Percentiles rank a stretch among this genome's conserved stretches.
These are phyloP conservation scores for Drosophila anomelani DNA, from an alignment of 2,888 invertebrate species.

Conservation along the genomic window DNA sequence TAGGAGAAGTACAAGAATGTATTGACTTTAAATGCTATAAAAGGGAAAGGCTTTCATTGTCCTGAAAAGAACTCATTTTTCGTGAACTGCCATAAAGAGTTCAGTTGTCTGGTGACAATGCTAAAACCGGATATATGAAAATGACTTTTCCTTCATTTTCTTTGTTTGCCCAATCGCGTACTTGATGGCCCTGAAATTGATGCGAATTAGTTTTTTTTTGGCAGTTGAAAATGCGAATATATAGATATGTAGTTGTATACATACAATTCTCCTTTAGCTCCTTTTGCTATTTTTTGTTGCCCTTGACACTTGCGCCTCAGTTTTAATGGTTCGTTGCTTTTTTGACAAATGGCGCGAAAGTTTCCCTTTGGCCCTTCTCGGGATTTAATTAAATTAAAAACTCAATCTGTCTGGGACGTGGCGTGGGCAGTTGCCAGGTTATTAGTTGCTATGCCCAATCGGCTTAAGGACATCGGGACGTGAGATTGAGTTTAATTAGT, in stretches of 20 bases:
- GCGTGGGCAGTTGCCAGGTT: conserved; percentile 44
- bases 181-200: conserved; percentile 68
- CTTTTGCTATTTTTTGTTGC: conserved; percentile 1
- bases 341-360: conserved; percentile 55
- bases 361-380: conserved; percentile 29
- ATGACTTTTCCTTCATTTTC: conserved; percentile 24
- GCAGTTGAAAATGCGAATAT: conserved; percentile 17
- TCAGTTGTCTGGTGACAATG: conserved; percentile 21
- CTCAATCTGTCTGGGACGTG: conserved; percentile 36
- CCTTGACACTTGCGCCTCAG: conserved; percentile 31
- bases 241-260: neutral
- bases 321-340: conserved; percentile 58
- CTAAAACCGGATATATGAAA: conserved; percentile 22
- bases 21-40: neutral
- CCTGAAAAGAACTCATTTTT: neutral
- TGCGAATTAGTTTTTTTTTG: conserved; percentile 44
- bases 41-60: neutral
- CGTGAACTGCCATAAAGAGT: conserved; percentile 6
- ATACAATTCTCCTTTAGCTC: neutral
- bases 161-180: conserved; percentile 51
- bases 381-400: conserved; percentile 74
- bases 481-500: conserved; percentile 20
- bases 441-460: conserved; percentile 54
- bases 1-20: neutral
- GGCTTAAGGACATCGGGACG: conserved; percentile 8